Conservation (phyloP, 2,797 vertebrate genomes). For the Mionectes olivaceus region DNA sequence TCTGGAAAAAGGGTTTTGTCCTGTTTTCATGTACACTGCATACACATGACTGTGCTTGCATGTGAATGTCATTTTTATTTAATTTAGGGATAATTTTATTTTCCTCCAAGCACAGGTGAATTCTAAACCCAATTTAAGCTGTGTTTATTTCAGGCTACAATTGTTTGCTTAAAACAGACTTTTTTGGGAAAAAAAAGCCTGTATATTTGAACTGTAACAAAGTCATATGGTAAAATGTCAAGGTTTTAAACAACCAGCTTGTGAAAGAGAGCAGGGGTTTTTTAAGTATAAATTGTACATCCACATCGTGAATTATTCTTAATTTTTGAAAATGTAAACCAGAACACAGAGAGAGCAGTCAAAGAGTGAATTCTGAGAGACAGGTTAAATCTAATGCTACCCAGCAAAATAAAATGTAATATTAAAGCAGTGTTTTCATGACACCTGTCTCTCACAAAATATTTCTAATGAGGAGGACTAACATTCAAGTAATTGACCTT, state of each 20-base stretch:
- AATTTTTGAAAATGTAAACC: neutral
- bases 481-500: neutral
- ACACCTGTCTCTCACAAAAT: neutral
- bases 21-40: fast-evolving
- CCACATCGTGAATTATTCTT: neutral
- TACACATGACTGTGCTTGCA: neutral
- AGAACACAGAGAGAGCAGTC: neutral
- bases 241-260: neutral
- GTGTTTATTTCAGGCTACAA: neutral
- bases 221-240: neutral
- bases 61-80: neutral
- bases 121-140: neutral
- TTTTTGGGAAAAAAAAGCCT: no score
- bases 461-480: neutral
- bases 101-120: neutral
- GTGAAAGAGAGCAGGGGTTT: neutral
- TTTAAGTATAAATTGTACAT: neutral
- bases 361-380: neutral
- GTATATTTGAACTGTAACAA: neutral
- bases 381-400: neutral
- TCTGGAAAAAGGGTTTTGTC: neutral
- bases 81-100: neutral
- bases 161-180: neutral
- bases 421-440: neutral
- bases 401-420: neutral